phyloP scores from a whole-genome alignment of 2,113 vertebrate species.

The Elephantulus edwardii region DNA sequence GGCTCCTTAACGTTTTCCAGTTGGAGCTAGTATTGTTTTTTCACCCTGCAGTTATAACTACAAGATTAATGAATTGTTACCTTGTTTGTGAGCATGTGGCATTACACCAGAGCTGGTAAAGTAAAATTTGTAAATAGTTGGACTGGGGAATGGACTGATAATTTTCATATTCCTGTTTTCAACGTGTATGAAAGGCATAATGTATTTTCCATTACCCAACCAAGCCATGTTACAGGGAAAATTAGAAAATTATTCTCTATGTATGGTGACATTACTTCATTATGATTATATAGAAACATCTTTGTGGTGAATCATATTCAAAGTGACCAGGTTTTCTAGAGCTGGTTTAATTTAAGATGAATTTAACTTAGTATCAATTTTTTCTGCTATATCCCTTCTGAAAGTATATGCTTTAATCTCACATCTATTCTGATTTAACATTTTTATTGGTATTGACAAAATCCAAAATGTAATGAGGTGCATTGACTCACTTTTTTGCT shows the following conservation, averaged over 20 bases:
- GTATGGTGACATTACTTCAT: constrained; percentile 29
- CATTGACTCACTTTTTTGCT: constrained; percentile 17
- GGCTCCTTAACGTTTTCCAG: constrained; percentile 10
- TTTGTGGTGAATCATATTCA: constrained; percentile 2
- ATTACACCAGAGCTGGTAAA: not conserved
- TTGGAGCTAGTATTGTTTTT: constrained; percentile 45
- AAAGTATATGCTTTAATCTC: constrained; percentile 3
- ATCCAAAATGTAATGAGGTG: not conserved
- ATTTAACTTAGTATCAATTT: constrained; percentile 25
- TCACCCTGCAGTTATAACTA: not conserved
- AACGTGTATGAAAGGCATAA: constrained; percentile 5
- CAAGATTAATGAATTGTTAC: not conserved
- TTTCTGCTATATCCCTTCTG: not conserved
- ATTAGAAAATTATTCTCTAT: constrained; percentile 3
- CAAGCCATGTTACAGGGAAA: constrained; percentile 29
- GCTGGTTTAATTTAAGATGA: constrained; percentile 42
- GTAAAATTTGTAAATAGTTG: constrained; percentile 45
- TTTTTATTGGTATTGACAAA: constrained; percentile 41
- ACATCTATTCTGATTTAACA: not conserved
- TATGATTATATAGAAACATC: constrained; percentile 32
- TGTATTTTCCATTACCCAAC: constrained; percentile 22
- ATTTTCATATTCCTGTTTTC: not conserved
- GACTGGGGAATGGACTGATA: constrained; percentile 12
- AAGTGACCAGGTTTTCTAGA: constrained; percentile 31
- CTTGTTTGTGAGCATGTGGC: not conserved